Evolutionary conservation across 2,888 invertebrate genomes (phyloP), one percentile per base, ranked within the genome.

Genomic region (Malthinus flaveolus): DNA sequence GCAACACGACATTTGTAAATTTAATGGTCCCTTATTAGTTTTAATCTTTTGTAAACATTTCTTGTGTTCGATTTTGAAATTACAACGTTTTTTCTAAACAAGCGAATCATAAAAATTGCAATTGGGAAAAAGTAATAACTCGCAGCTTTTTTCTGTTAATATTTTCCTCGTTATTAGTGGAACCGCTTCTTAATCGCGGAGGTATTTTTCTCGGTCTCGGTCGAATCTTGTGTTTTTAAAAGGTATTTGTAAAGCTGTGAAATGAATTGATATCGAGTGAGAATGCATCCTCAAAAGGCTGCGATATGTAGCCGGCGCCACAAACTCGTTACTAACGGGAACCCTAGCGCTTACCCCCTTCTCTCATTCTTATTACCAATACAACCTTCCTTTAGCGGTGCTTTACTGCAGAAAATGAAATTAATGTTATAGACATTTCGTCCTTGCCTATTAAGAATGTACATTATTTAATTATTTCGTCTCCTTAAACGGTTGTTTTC

Each of bases 291-390:
- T 63, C 64, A 66, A 68, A 68, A 61, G 66, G 68, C 56, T 67
- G 15, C 23, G 13, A 23, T 63, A 66, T 55, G 66, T 64, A 57
- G 58, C 61, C 65, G 69, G 69, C 69, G 69, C 69, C 69, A 68
- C 62, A 56, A 62, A 69, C 69, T 66, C 62, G 69, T 69, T 68
- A 66, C 46, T 68, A 68, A 68, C 68, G 68, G 68, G 66, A 68
- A 61, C 61, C 56, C 37, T 60, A 54, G 33, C 54, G 50, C 59
- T 51, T 57, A 52, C 59, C 56, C 57, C 53, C 52, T 45, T 46
- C 51, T 62, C 58, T 52, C 56, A 36, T 42, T 35, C 9, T 44
- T 48, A 37, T 13, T 48, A 33, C 45, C 11, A 39, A 12, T 45
- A 32, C 53, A 49, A 51, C 51, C 42, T 48, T 58, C 58, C 58